Percentiles rank a stretch among this genome's conserved stretches.
These are phyloP conservation scores for Hemaris fuciformis DNA, from an alignment of 2,888 invertebrate species.

Conservation along the genomic window DNA sequence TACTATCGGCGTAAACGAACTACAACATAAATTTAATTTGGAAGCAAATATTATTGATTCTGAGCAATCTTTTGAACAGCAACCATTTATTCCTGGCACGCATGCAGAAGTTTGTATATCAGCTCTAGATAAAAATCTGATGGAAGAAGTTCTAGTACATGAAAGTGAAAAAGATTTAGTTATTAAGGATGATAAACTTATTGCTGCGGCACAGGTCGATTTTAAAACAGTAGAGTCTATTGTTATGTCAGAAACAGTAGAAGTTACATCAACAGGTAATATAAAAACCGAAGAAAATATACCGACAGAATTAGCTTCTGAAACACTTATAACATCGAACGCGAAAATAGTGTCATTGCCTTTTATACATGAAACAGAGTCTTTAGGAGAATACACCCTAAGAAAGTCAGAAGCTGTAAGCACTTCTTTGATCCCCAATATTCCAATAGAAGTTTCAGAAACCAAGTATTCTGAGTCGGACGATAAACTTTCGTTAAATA, in stretches of 20 bases:
- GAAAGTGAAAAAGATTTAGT: conserved; percentile 84
- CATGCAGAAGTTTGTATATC: conserved; percentile 75
- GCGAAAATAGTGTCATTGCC: conserved; percentile 84
- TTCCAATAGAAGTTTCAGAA: conserved; percentile 83
- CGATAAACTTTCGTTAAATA: conserved; percentile 66
- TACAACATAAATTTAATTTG: conserved; percentile 81
- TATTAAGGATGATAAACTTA: conserved; percentile 72
- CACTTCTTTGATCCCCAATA: conserved; percentile 79
- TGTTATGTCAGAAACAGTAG: conserved; percentile 77
- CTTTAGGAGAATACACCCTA: conserved; percentile 41
- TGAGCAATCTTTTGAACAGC: conserved; percentile 75
- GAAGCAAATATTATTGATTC: conserved; percentile 83
- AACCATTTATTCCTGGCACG: conserved; percentile 60
- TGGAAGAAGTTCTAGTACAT: conserved; percentile 82
- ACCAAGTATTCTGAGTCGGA: conserved; percentile 85
- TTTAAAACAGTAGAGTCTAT: conserved; percentile 83
- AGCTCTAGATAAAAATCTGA: conserved; percentile 81
- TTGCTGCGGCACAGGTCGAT: conserved; percentile 80
- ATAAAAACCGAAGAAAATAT: conserved; percentile 2
- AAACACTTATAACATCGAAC: conserved; percentile 80
- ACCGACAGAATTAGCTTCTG: conserved; percentile 62
- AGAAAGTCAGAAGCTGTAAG: conserved; percentile 59
- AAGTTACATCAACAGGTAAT: conserved; percentile 58
- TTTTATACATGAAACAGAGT: conserved; percentile 85
- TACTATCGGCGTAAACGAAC: conserved; percentile 81